A percentile compares a stretch with the other conserved stretches of the same genome.
Conservation (phyloP, 2,888 invertebrate species). For the Hipparchia semele region DNA sequence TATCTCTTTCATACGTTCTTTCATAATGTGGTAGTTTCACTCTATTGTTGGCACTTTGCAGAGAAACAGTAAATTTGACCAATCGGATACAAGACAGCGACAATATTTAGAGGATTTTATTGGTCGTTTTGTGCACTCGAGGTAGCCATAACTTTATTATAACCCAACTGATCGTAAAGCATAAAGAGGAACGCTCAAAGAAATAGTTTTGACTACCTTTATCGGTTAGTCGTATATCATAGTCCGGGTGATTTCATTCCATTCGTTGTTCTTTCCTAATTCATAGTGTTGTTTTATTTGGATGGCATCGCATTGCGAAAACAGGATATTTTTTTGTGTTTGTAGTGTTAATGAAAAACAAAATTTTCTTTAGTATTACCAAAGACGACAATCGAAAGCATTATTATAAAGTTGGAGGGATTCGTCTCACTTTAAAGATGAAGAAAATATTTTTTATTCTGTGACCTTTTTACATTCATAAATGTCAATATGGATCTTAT, state of each 20-base stretch:
- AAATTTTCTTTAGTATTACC: slow-evolving; percentile 34
- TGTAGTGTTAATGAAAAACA: slow-evolving; percentile 42
- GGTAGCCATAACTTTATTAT: slow-evolving; percentile 48
- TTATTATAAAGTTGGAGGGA: slow-evolving; percentile 50
- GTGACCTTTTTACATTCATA: slow-evolving; percentile 70
- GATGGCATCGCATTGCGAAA: slow-evolving; percentile 54
- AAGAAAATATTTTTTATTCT: slow-evolving; percentile 63
- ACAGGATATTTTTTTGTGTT: slow-evolving; percentile 47
- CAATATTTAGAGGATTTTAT: slow-evolving; percentile 47
- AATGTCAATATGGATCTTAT: slow-evolving; percentile 66
- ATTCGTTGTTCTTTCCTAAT: slow-evolving; percentile 59
- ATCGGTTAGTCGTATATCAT: slow-evolving; percentile 49
- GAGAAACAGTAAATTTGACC: slow-evolving; percentile 47
- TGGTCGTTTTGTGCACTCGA: slow-evolving; percentile 47
- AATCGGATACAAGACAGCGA: slow-evolving; percentile 45
- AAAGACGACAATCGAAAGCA: slow-evolving; percentile 32
- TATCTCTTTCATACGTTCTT: slow-evolving; percentile 32
- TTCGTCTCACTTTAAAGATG: slow-evolving; percentile 54
- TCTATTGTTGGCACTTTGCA: slow-evolving; percentile 37
- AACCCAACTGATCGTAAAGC: slow-evolving; percentile 49
- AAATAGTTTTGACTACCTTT: slow-evolving; percentile 47
- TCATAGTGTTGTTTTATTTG: slow-evolving; percentile 64
- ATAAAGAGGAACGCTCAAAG: slow-evolving; percentile 45
- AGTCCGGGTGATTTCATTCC: slow-evolving; percentile 66
- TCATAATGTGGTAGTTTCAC: slow-evolving; percentile 30